These are phyloP conservation scores for Sphaeramia orbicularis DNA, from an alignment of 2,797 vertebrate species.

Conservation along the genomic window DNA sequence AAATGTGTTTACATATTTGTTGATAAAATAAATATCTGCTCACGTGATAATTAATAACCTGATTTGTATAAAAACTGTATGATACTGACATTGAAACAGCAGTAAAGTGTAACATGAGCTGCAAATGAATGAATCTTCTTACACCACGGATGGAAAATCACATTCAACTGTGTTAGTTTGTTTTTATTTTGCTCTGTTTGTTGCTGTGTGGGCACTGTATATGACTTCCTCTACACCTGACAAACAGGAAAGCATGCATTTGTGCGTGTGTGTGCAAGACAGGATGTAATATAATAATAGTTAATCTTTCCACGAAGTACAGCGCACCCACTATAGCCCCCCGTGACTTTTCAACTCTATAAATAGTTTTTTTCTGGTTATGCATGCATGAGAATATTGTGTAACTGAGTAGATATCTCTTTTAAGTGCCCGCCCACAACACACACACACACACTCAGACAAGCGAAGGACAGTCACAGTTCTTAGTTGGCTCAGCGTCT, in stretches of 20 bases:
- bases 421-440: neutral
- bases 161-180: neutral
- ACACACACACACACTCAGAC: conserved; percentile 13
- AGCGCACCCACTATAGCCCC: conserved; percentile 28
- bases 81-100: conserved; percentile 1
- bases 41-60: too few species aligned
- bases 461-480: conserved; percentile 40
- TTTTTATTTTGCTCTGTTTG: conserved; percentile 57
- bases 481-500: conserved; percentile 36
- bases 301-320: conserved; percentile 64
- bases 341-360: conserved; percentile 52
- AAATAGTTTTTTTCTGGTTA: conserved; percentile 50
- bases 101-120: conserved; percentile 17
- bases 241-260: conserved; percentile 62
- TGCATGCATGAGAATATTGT: conserved; percentile 6
- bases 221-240: conserved; percentile 62
- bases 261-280: conserved; percentile 22
- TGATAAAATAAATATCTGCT: neutral
- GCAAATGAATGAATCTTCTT: conserved; percentile 10
- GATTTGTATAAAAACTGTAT: neutral
- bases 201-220: conserved; percentile 59
- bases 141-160: conserved; percentile 43
- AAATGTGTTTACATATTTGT: neutral
- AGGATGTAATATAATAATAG: conserved; percentile 56
- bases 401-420: conserved; percentile 8